Evolutionary conservation across 2,888 invertebrate species (phyloP), one percentile per base, ranked within the genome.

Genomic region (Hipparchia sbordonii): DNA sequence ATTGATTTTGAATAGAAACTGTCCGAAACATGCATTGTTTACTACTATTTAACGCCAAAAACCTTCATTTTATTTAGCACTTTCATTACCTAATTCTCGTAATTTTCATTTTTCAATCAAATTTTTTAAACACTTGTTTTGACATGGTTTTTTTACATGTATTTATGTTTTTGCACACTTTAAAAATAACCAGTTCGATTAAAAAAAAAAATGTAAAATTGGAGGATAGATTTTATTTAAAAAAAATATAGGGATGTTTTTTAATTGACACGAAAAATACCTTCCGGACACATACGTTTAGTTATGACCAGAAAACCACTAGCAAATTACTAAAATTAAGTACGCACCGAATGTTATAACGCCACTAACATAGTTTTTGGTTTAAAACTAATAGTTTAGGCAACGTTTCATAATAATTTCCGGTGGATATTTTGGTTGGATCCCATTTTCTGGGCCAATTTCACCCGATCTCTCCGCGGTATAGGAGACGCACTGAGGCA

Each of bases 1-100:
- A 91, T 91, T 84, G 91, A 91, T 91, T 91, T 91, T 90, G 82
- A 83, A 81, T 33, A 81, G 80, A 83, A 85, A 80, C 81, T 82
- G 82, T 81, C 73, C 73, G 71, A 73, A 82, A 81, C 80, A 74
- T 79, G 78, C 82, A 82, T 84, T 87, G 85, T 86, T 86, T 83
- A 87, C 84, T 82, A 85, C 82, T 82, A 54, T 70, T 45, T 62
- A 12, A 65, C 65, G 52, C 10, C 33, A 39, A 70, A 70, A 12
- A 45, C 54, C n/a, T 4, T n/a, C n/a, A 52, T 61, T 9, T 52
- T 61, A 52, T 52, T 39, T n/a, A 45, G 10, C 59, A 52, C 60
- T 61, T 10, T 23, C 23, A 10, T 46, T 45, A 45, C 46, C 8
- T 8, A 39, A 39, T 57, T 57, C 8, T 8, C 13, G 9, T 63